Base-by-base conservation (phyloP, 2,888 invertebrate genomes). In the Tetranychus piercei region DNA sequence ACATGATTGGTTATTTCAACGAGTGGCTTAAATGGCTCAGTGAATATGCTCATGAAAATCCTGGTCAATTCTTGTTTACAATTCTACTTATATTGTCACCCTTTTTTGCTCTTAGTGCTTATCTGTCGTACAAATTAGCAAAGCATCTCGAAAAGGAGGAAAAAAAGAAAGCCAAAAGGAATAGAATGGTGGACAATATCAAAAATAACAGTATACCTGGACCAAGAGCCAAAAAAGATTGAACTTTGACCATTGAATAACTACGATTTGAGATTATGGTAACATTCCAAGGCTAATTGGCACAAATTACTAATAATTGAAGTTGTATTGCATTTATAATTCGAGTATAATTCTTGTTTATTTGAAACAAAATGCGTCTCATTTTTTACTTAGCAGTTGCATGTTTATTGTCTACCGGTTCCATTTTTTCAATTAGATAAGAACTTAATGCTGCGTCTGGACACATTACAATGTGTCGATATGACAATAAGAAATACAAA, bases 91-190 rank as follows among this genome's bases (percentile, higher is more conserved):
- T 82, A 75, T 80, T 85, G 55, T 84, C 85, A 8, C 85, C 85
- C 22, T 81, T 85, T 74, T 84, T 86, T 78, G 80, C 84, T 72
- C 82, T 85, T 44, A 85, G 85, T 79, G 84, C 85, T 44, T 79
- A 84, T 72, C 80, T 85, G n/a, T 85, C 85, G 2, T 85, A 84
- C 84, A 83, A 84, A 77, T 80, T 85, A 67, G 84, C 85, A 2
- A 84, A 84, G 78, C 83, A 85, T 76, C 82, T 86, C 76, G 84
- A 85, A 78, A 81, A 82, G 43, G 83, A 85, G 78, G 84, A 85
- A 77, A 84, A 84, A 78, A 83, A 84, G 64, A 83, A 83, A 78
- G 83, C 82, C 75, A 80, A 80, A 74, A 82, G 82, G 77, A 81
- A 82, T 3, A 82, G 81, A 77, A 80, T 82, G 78, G 83, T 84